phyloP scores from a whole-genome alignment of 2,888 invertebrate genomes.

The Chrysolina oricalcia region DNA sequence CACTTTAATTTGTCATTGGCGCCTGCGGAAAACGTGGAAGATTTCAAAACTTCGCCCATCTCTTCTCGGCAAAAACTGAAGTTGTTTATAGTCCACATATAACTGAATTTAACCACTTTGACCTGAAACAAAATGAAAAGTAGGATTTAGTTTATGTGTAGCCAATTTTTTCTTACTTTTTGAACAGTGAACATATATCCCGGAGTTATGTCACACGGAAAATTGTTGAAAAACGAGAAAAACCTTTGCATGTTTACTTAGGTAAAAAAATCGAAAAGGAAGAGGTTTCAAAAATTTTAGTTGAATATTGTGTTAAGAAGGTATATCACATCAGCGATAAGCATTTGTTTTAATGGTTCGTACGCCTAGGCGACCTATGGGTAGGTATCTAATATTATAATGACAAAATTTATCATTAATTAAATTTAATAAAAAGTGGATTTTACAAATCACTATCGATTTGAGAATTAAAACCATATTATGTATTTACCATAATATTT shows the following conservation, averaged over 20 bases:
- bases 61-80: slow-evolving; percentile 99
- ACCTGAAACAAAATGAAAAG: slow-evolving; percentile 80
- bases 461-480: no score
- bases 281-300: neutral
- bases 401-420: no score
- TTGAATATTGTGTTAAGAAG: neutral
- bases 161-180: slow-evolving; percentile 36
- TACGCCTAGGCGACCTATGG: no score
- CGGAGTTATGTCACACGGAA: slow-evolving; percentile 31
- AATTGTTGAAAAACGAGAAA: slow-evolving; percentile 26
- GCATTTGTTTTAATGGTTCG: neutral
- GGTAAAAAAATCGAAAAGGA: neutral
- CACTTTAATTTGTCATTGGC: slow-evolving; percentile 99
- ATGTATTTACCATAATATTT: no score
- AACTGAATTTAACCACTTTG: slow-evolving; percentile 99
- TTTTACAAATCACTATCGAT: no score
- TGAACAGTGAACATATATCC: slow-evolving; percentile 38
- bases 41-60: slow-evolving; percentile 99
- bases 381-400: no score
- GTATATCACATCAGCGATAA: neutral
- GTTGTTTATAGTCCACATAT: slow-evolving; percentile 99
- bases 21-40: slow-evolving; percentile 99
- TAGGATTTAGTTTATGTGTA: slow-evolving; percentile 3
- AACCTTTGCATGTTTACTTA: slow-evolving; percentile 31
- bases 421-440: no score